phyloP scores from a whole-genome alignment of 2,113 vertebrate genomes.

The Brienomyrus longianalis region DNA sequence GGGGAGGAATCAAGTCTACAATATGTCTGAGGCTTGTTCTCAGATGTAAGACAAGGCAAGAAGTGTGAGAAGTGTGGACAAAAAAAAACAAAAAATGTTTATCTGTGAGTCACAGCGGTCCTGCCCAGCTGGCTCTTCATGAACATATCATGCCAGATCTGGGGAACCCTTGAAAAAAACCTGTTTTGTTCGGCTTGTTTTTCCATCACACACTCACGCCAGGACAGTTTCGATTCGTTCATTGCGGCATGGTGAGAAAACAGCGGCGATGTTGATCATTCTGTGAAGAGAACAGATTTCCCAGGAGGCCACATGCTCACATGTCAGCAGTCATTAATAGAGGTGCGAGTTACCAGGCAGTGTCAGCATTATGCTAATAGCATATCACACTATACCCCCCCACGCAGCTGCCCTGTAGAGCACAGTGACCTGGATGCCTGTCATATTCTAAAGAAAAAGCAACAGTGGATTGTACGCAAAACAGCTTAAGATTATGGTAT shows the following conservation, averaged over 20 bases:
- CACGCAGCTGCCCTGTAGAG: background rate
- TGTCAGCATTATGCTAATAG: background rate
- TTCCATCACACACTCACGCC: background rate
- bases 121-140: background rate
- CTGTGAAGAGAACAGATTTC: background rate
- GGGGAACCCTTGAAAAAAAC: background rate
- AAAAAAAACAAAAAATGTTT: background rate
- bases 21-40: background rate
- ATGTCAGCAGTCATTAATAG: background rate
- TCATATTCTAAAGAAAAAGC: background rate
- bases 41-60: background rate
- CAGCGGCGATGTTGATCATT: background rate
- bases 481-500: background rate
- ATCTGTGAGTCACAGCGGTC: background rate
- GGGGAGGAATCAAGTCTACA: background rate
- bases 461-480: background rate
- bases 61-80: background rate
- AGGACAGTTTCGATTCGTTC: background rate
- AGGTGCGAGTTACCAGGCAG: background rate
- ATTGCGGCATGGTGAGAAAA: background rate
- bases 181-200: background rate
- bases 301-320: background rate
- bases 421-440: background rate
- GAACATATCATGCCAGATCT: background rate
- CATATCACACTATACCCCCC: background rate